These are phyloP conservation scores for Ptychobarbus kaznakovi DNA, from an alignment of 2,797 vertebrate species.

Conservation along the genomic window DNA sequence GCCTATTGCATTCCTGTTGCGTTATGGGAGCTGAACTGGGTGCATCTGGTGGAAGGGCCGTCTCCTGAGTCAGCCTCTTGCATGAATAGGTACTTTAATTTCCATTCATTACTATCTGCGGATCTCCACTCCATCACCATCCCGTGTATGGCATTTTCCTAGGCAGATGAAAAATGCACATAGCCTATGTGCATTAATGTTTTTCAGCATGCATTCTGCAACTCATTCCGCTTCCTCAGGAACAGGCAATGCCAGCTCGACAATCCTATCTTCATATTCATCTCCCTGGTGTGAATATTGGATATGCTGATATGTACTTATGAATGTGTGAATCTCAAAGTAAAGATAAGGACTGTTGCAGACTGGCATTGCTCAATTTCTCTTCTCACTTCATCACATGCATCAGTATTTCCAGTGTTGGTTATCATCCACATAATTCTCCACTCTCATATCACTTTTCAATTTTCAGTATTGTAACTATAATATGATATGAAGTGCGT, in stretches of 20 bases:
- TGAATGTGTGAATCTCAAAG: background rate
- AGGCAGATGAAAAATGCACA: slow-evolving; percentile 61
- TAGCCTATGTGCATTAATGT: slow-evolving; percentile 66
- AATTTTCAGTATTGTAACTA: background rate
- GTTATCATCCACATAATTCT: background rate
- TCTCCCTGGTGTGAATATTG: slow-evolving; percentile 13
- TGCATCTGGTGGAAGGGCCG: slow-evolving; percentile 73
- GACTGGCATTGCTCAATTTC: slow-evolving; percentile 47
- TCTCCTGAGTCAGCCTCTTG: slow-evolving; percentile 82
- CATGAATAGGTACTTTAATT: slow-evolving; percentile 88
- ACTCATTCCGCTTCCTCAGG: slow-evolving; percentile 38
- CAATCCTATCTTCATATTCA: slow-evolving; percentile 37
- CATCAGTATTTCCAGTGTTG: slow-evolving; percentile 27
- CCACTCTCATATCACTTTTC: background rate
- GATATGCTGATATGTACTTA: slow-evolving; percentile 10
- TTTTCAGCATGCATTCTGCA: slow-evolving; percentile 34
- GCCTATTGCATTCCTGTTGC: slow-evolving; percentile 78
- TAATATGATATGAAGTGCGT: background rate
- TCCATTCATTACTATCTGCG: slow-evolving; percentile 70
- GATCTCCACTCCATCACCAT: slow-evolving; percentile 53
- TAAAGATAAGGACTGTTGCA: background rate
- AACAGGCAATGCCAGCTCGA: slow-evolving; percentile 65
- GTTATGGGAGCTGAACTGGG: slow-evolving; percentile 81
- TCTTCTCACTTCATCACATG: slow-evolving; percentile 2
- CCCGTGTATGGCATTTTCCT: slow-evolving; percentile 42